A percentile compares a stretch with the other conserved stretches of the same genome.
Conservation (phyloP, 2,888 invertebrate genomes). For the Andrena dorsata region DNA sequence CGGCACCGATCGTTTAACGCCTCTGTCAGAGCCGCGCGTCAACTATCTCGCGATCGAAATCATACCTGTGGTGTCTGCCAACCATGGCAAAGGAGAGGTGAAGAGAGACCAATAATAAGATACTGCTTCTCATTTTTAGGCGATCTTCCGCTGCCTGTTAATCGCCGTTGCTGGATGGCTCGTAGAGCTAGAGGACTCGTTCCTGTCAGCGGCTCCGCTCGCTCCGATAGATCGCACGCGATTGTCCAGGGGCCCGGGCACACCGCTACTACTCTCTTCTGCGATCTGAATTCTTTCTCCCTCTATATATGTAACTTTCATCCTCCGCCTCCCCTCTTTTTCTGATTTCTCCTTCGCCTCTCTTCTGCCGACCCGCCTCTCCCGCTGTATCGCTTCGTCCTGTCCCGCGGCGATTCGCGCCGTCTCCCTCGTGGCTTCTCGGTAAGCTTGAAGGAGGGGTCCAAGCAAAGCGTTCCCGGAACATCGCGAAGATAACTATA, state of each 20-base stretch:
- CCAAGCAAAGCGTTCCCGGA: conserved; percentile 78
- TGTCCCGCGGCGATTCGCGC: conserved; percentile 39
- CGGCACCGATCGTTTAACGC: not conserved
- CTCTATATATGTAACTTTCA: conserved; percentile 74
- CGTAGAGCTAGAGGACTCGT: not conserved
- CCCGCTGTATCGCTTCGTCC: conserved; percentile 47
- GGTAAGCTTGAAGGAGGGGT: conserved; percentile 74
- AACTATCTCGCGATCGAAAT: not conserved
- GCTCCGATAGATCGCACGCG: conserved; percentile 17
- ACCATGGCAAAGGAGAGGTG: conserved; percentile 54
- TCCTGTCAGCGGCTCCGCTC: not conserved
- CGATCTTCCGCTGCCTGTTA: not conserved
- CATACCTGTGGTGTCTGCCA: conserved; percentile 77
- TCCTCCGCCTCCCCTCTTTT: conserved; percentile 69
- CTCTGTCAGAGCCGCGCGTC: conserved; percentile 10
- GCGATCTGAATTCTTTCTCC: conserved; percentile 73
- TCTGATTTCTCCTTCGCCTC: conserved; percentile 67
- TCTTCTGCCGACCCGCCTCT: conserved; percentile 59
- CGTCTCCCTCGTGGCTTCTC: conserved; percentile 73
- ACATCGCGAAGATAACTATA: conserved; percentile 78
- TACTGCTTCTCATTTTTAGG: conserved; percentile 61
- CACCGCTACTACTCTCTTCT: conserved; percentile 58
- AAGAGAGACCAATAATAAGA: conserved; percentile 64
- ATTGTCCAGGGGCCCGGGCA: conserved; percentile 18
- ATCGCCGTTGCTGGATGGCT: not conserved